Percentiles rank a stretch among this genome's conserved stretches.
Conservation (phyloP, 2,113 vertebrate genomes). For the Triplophysa rosa region DNA sequence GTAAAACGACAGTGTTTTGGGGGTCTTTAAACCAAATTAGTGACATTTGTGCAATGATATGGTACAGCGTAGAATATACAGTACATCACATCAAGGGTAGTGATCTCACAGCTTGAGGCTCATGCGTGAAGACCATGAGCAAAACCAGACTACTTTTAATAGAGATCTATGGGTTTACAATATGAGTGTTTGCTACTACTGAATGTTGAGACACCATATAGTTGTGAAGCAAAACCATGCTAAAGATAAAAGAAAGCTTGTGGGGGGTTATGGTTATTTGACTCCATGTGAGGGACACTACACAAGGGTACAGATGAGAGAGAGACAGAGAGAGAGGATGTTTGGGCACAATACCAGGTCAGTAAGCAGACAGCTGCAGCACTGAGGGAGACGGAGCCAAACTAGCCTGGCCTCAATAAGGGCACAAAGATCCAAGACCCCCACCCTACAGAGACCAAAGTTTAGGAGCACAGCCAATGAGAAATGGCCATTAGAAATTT, state of each 20-base stretch:
- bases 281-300: neutral
- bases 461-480: conserved; percentile 29
- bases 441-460: conserved; percentile 29
- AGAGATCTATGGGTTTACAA: too few species aligned
- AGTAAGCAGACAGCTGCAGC: conserved; percentile 33
- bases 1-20: too few species aligned
- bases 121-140: too few species aligned
- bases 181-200: too few species aligned
- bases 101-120: too few species aligned
- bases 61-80: too few species aligned
- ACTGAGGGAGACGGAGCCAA: conserved; percentile 35
- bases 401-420: conserved; percentile 35
- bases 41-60: too few species aligned
- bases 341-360: conserved; percentile 47
- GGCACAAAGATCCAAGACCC: conserved; percentile 19
- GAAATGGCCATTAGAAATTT: neutral
- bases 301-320: neutral
- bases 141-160: too few species aligned
- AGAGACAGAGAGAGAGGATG: conserved; percentile 17
- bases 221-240: too few species aligned
- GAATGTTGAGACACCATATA: too few species aligned
- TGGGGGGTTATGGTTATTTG: neutral
- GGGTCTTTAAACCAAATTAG: too few species aligned
- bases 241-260: neutral
- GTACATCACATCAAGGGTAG: too few species aligned